These are phyloP conservation scores for Pelodytes ibericus DNA, from an alignment of 2,797 vertebrate genomes.

Conservation along the genomic window DNA sequence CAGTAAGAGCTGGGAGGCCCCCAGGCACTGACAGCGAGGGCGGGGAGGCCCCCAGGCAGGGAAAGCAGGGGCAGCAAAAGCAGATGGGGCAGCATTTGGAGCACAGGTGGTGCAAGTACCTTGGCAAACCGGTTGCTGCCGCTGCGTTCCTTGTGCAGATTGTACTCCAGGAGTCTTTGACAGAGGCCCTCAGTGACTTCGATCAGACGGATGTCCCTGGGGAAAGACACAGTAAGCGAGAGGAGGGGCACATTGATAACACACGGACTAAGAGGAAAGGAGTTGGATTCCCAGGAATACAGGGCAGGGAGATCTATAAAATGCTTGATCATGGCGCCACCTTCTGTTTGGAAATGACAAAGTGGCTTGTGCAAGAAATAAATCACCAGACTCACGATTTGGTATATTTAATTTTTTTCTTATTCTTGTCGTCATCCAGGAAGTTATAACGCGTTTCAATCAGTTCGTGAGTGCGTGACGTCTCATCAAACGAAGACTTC, in stretches of 20 bases:
- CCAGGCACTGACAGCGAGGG: no score
- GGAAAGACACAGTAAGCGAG: slow-evolving; percentile 23
- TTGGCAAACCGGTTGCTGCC: slow-evolving; percentile 97
- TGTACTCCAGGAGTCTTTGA: slow-evolving; percentile 90
- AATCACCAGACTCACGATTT: slow-evolving; percentile 99
- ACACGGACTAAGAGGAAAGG: not conserved
- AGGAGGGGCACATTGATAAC: no score
- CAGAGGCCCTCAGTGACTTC: slow-evolving; percentile 95
- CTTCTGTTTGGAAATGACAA: no score
- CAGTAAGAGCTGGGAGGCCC: no score
- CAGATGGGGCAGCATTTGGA: no score
- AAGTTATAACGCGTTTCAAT: slow-evolving; percentile 90
- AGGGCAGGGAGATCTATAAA: not conserved
- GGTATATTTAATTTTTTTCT: slow-evolving; percentile 86
- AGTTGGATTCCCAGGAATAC: not conserved
- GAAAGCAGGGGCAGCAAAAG: no score
- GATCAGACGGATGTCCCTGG: slow-evolving; percentile 91
- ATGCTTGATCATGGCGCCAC: no score
- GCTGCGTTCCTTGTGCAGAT: slow-evolving; percentile 91
- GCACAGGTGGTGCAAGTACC: no score
- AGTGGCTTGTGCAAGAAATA: no score
- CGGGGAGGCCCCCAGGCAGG: no score
- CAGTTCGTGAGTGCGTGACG: slow-evolving; percentile 90
- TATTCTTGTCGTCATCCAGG: slow-evolving; percentile 86
- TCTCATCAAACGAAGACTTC: slow-evolving; percentile 93